Base-by-base conservation (phyloP, 2,797 vertebrate species). In the Anguilla marmorata region DNA sequence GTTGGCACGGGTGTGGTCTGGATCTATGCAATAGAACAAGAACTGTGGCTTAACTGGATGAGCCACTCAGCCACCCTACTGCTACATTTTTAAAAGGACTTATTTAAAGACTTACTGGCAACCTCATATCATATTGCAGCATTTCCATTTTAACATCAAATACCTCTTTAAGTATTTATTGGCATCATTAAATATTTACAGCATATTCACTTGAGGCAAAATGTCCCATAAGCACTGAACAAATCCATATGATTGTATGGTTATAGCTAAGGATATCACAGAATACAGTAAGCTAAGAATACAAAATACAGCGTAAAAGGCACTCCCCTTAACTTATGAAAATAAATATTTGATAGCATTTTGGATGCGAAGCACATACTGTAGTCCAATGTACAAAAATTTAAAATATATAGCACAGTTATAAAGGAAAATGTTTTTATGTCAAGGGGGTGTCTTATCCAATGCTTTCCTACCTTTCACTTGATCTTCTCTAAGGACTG, bases 171-270 rank as follows among this genome's bases (percentile, higher is more conserved):
- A 30, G 69, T 12, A 24, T 74, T 74, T 74, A 30, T 14, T 74
- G 69, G n/a, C n/a, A n/a, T 74, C 30, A 74, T 74, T 30, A 74
- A 74, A 74, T 3, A 74, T 74, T 74, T 33, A 74, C n/a, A 74
- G 69, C 30, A 33, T 27, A n/a, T 12, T 30, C 69, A 74, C 69
- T 74, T 74, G 69, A 74, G n/a, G 37, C 33, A 45, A 79, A 79
- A 19, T 41, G 3, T 33, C 37, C 33, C 16, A 19, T 79, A 79
- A 79, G 74, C 74, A 79, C 30, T 76, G 16, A 79, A 79, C 14
- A 19, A 30, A 21, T 37, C 74, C 74, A 79, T n/a, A 33, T 27
- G 11, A 30, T 74, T 30, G 69, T 33, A 9, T 66, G 63, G 63
- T 74, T 33, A 27, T 27, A n/a, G 63, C 21, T 66, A 56, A 16